Percentiles rank a stretch among this genome's conserved stretches.
phyloP scores from a whole-genome alignment of 2,888 invertebrate genomes.

The Ligdia adustata region DNA sequence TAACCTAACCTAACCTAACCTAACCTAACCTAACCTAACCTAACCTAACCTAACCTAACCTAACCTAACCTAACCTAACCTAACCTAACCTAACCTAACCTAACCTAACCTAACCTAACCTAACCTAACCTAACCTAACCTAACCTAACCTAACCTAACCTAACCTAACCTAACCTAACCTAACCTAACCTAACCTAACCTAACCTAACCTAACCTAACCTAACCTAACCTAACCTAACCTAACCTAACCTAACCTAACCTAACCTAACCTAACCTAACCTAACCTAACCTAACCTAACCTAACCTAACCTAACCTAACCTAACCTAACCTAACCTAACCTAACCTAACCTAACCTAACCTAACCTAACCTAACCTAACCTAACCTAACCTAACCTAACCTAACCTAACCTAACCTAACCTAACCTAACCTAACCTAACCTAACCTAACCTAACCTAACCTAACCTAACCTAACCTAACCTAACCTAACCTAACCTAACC shows the following conservation, averaged over 20 bases:
- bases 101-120: constrained; percentile 19
- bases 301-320: constrained; percentile 22
- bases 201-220: constrained; percentile 22
- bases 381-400: constrained; percentile 22
- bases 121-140: constrained; percentile 18
- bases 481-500: constrained; percentile 22
- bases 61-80: constrained; percentile 20
- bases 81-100: constrained; percentile 19
- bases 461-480: constrained; percentile 22
- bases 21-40: constrained; percentile 22
- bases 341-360: constrained; percentile 22
- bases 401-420: constrained; percentile 22
- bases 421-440: constrained; percentile 22
- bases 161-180: constrained; percentile 21
- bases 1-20: constrained; percentile 20
- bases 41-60: constrained; percentile 21
- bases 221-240: constrained; percentile 22
- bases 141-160: constrained; percentile 16
- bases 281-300: constrained; percentile 21
- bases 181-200: constrained; percentile 22
- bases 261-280: constrained; percentile 22
- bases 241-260: constrained; percentile 22
- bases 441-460: constrained; percentile 22
- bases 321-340: constrained; percentile 22
- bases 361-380: constrained; percentile 22